Evolutionary conservation across 2,888 invertebrate species (phyloP).

Genomic region (Macaria liturata): DNA sequence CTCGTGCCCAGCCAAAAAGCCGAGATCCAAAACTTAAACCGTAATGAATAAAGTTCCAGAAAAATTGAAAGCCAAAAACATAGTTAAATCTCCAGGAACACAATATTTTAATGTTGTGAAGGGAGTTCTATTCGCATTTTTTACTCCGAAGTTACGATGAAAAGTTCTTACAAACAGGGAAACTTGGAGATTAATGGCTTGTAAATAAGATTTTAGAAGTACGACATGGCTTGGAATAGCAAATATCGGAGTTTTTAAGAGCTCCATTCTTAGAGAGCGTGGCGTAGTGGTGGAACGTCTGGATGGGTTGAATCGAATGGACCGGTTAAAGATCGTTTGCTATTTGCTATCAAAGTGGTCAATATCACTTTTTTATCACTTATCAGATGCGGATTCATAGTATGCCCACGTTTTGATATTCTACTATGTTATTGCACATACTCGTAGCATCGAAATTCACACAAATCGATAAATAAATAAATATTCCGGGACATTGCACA

Average conservation of each 20-base stretch:
- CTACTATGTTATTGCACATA: no score
- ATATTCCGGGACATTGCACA: no score
- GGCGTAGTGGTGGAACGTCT: no score
- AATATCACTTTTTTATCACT: no score
- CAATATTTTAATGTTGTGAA: constrained; percentile 19
- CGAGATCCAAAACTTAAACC: constrained; percentile 7
- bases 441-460: no score
- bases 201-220: constrained; percentile 24
- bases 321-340: no score
- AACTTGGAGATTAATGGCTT: constrained; percentile 26
- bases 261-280: background rate
- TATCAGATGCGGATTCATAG: no score
- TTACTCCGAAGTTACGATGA: constrained; percentile 12
- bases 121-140: constrained; percentile 14
- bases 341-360: no score
- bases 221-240: constrained; percentile 8
- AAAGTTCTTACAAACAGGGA: constrained; percentile 23
- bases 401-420: no score
- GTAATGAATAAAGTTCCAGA: constrained; percentile 15
- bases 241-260: background rate
- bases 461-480: no score
- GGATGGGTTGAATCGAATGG: no score
- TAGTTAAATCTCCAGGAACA: constrained; percentile 13
- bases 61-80: constrained; percentile 11
- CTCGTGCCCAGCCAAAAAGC: constrained; percentile 4